These are phyloP conservation scores for Saccostrea cuccullata DNA, from an alignment of 1,140 invertebrate genomes.

Conservation along the genomic window DNA sequence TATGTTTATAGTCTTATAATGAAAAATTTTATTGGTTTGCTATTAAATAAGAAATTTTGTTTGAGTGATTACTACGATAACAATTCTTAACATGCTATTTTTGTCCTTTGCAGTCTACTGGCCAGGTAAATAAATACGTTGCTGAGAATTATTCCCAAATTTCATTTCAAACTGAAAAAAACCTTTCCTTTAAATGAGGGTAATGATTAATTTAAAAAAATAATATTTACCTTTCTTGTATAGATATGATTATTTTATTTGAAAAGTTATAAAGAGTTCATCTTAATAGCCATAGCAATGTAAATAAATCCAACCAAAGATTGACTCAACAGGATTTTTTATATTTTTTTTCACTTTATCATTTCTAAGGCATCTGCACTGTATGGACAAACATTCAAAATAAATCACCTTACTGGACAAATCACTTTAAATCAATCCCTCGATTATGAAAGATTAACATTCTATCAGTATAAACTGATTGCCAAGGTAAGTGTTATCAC, in stretches of 20 bases:
- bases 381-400: background rate
- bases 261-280: no score
- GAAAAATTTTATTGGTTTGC: background rate
- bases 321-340: no score
- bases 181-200: background rate
- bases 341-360: background rate
- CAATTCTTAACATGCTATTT: background rate
- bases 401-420: background rate
- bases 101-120: background rate
- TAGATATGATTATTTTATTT: no score
- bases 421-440: background rate
- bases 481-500: background rate
- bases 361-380: background rate
- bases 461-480: background rate
- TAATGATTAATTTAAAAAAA: no score
- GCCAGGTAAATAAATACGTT: background rate
- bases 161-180: background rate
- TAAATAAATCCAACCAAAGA: no score
- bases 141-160: background rate
- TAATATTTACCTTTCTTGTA: no score
- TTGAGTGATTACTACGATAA: background rate
- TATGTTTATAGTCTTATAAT: background rate
- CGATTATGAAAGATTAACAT: slow-evolving; percentile 1
- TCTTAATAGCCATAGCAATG: no score
- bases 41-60: background rate